Evolutionary conservation across 2,113 vertebrate genomes (phyloP), one percentile per base, ranked within the genome.

Genomic region (Morone saxatilis): DNA sequence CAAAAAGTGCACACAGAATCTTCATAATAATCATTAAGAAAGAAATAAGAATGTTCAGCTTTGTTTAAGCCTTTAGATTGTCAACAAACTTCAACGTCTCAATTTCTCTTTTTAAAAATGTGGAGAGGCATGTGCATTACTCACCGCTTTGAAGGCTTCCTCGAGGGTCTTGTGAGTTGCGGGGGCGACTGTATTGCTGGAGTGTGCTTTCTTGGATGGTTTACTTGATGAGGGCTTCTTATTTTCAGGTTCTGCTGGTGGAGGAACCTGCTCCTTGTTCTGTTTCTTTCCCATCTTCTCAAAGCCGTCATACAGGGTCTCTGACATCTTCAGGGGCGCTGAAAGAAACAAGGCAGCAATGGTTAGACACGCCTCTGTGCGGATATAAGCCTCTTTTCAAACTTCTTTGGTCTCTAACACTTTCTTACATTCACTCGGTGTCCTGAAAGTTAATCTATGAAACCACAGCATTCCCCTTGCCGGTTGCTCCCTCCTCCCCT

Each of bases 251-350:
- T 97, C 96, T 0, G 85, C 85, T 0, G 93, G 68, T 0, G 96
- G 98, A 0, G 98, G 98, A 6, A 99, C 97, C 91, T 99, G 97
- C 88, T 99, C 98, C 91, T 99, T 99, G 93, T 97, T 98, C 93
- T 96, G 97, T 85, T 95, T 96, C 89, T 96, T 97, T 45, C 73
- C 88, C 7, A 96, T 83, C 88, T 95, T 96, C 92, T 98, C 98
- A 5, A 98, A 97, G 84, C 94, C 93, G 31, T 97, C 97, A 6
- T 91, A 98, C 54, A 97, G 86, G 1, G 96, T 97, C 88, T 94
- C 95, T 0, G 97, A 95, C 6, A 96, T 93, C 77, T 95, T 92
- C 20, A 96, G 86, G 17, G 96, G 92, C 0, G 88, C 97, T 97
- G 90, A 17, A 70, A 51, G 56, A 62, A 57, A 86, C 19, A 70